Evolutionary conservation across 2,888 invertebrate genomes (phyloP), one percentile per base, ranked within the genome.

Genomic region (Quadroppia sp.): DNA sequence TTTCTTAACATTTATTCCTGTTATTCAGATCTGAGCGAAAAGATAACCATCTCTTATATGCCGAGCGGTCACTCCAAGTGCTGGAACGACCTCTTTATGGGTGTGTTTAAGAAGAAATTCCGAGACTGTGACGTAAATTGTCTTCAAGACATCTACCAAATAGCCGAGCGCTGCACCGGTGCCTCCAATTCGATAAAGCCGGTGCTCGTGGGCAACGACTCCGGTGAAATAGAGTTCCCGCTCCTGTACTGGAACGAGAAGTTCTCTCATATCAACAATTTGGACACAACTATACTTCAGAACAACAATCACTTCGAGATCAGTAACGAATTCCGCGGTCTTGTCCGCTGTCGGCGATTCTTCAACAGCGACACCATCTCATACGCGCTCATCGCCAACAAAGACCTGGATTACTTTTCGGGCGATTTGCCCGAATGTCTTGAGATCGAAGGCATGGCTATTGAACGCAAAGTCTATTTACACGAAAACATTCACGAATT

Each of bases 11-110:
- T 7, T 53, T 53, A 25, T 4, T 59, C 7, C n/a, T n/a, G n/a
- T n/a, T 30, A n/a, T 59, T 30, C 7, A 69, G 69, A 45, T 25
- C 28, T 69, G 7, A 69, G 71, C 25, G 74, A 74, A 15, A 56
- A 70, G 48, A 53, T 74, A 28, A n/a, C 15, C n/a, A 11, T 74
- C 15, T 71, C 70, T 1, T 71, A 30, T 50, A 50, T 74, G 32
- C 74, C 74, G 30, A 53, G 36, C 7, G 74, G 74, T 61, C 74
- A 74, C 56, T 45, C 61, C 25, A 56, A 45, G 4, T 71, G 59
- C 45, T 74, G 74, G 74, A 74, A 74, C 42, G 74, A 74, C 45
- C 48, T 74, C 20, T 71, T 74, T 53, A 74, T 74, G 74, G 74
- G 71, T n/a, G 71, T 61, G 1, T 74, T 74, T 25, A 70, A 59